Percentiles rank a stretch among this genome's conserved stretches.
Evolutionary conservation across 2,113 vertebrate genomes (phyloP).

Genomic region (Alexandromys fortis): DNA sequence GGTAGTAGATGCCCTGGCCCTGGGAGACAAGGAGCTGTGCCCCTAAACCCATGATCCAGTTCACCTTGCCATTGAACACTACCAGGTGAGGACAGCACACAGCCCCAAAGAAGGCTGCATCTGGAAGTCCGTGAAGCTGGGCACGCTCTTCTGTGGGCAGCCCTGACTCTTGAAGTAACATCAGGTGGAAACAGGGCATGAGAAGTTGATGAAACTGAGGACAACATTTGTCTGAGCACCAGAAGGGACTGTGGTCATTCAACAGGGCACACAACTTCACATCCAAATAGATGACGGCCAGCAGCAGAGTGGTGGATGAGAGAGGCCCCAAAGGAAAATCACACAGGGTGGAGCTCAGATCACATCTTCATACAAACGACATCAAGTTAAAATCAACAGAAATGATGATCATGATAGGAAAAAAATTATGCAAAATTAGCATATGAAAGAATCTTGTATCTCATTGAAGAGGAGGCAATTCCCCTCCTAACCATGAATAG

Average conservation of each 20-base stretch:
- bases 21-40: background rate
- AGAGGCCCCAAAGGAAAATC: background rate
- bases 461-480: constrained; percentile 15
- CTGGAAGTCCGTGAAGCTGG: background rate
- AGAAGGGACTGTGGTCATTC: background rate
- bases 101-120: background rate
- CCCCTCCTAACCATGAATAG: constrained; percentile 18
- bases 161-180: constrained; percentile 50
- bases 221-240: background rate
- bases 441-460: background rate
- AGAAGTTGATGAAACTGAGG: background rate
- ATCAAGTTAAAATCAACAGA: constrained; percentile 45
- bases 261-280: background rate
- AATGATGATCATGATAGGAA: background rate
- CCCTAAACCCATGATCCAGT: background rate
- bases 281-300: background rate
- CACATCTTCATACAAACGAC: constrained; percentile 29
- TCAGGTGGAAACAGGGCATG: background rate
- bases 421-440: background rate
- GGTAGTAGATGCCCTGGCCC: background rate
- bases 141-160: background rate
- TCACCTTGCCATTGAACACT: background rate
- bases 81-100: background rate
- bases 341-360: background rate
- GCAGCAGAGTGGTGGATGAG: background rate